Evolutionary conservation across 2,888 invertebrate species (phyloP).

Genomic region (Pyrgus malvae): DNA sequence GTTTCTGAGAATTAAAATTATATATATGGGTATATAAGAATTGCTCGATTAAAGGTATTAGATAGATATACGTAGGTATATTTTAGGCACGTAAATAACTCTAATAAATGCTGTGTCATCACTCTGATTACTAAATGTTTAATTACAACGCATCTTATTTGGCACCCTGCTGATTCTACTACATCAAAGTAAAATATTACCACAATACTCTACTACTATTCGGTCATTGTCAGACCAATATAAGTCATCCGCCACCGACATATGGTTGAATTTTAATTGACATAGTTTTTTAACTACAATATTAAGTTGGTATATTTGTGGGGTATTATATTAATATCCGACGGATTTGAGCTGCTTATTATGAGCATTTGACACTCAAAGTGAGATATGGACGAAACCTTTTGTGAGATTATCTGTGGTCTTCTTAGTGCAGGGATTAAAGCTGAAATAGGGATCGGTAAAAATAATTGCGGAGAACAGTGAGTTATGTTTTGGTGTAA

Average conservation of each 20-base stretch:
- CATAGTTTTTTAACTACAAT: not conserved
- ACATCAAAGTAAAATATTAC: constrained; percentile 54
- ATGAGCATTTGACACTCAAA: constrained; percentile 66
- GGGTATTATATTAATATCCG: constrained; percentile 66
- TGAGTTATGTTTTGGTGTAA: not conserved
- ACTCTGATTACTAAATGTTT: constrained; percentile 28
- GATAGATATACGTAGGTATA: not conserved
- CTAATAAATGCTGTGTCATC: not conserved
- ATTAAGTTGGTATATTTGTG: too few relatives aligned
- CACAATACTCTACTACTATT: not conserved
- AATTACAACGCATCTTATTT: constrained; percentile 52
- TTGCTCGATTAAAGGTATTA: too few relatives aligned
- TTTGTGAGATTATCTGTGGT: constrained; percentile 55
- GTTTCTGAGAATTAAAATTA: not conserved
- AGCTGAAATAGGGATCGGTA: constrained; percentile 1
- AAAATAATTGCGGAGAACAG: constrained; percentile 8
- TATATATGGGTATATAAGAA: not conserved
- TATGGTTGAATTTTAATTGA: not conserved
- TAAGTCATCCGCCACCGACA: not conserved
- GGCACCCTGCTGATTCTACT: constrained; percentile 54
- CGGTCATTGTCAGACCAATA: not conserved
- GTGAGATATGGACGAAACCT: constrained; percentile 51
- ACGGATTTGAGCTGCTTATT: constrained; percentile 55
- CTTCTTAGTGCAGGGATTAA: constrained; percentile 13
- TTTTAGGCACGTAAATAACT: not conserved